These are phyloP conservation scores for Trichomalopsis sarcophagae DNA, from an alignment of 1,140 invertebrate genomes.

Conservation along the genomic window DNA sequence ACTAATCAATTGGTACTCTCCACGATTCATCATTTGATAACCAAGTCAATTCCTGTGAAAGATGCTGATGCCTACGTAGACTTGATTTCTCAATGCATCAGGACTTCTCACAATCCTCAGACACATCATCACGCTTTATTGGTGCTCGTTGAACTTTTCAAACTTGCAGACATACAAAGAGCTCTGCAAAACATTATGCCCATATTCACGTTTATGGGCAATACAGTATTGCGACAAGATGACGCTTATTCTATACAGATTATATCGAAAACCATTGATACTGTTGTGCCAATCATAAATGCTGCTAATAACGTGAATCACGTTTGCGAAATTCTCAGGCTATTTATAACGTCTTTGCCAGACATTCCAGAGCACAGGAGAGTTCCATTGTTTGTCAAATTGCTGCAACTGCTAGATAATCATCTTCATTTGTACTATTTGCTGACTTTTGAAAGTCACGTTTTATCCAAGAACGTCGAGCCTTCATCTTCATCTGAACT, in stretches of 20 bases:
- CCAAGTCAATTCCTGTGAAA: slow-evolving; percentile 62
- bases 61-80: slow-evolving; percentile 85
- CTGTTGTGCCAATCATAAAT: slow-evolving; percentile 90
- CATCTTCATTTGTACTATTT: slow-evolving; percentile 87
- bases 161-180: slow-evolving; percentile 83
- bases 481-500: slow-evolving; percentile 56
- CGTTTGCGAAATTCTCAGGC: slow-evolving; percentile 82
- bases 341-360: slow-evolving; percentile 91
- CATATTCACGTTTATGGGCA: slow-evolving; percentile 97
- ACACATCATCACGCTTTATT: slow-evolving; percentile 94
- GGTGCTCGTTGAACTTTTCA: slow-evolving; percentile 77
- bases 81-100: slow-evolving; percentile 89
- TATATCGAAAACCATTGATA: slow-evolving; percentile 92
- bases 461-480: slow-evolving; percentile 72
- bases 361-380: slow-evolving; percentile 94
- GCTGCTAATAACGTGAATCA: slow-evolving; percentile 74
- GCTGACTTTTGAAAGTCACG: slow-evolving; percentile 82
- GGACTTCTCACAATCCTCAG: slow-evolving; percentile 92
- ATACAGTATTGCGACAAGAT: slow-evolving; percentile 91
- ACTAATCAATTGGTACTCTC: slow-evolving; percentile 90
- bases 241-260: slow-evolving; percentile 96
- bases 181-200: slow-evolving; percentile 94
- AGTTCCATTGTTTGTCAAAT: slow-evolving; percentile 85
- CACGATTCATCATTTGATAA: slow-evolving; percentile 81
- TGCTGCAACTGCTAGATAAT: slow-evolving; percentile 83